Percentiles rank a stretch among this genome's conserved stretches.
phyloP scores from a whole-genome alignment of 2,888 invertebrate genomes.

The Eilema griseolum region DNA sequence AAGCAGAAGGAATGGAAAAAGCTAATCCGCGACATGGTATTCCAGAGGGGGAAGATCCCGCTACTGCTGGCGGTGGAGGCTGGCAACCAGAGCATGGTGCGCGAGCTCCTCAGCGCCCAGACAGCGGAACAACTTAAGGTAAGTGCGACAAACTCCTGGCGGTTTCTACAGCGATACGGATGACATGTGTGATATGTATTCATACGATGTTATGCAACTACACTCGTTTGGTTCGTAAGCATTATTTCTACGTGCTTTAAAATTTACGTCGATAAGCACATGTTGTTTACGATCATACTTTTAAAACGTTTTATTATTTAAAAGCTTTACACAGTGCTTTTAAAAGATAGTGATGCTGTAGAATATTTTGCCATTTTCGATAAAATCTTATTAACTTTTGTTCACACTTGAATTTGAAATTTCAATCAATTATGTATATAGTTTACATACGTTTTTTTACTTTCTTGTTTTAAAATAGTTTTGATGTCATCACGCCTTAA shows the following conservation, averaged over 20 bases:
- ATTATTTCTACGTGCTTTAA: constrained; percentile 15
- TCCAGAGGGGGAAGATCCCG: constrained; percentile 97
- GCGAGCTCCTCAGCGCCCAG: constrained; percentile 95
- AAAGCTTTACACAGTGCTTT: constrained; percentile 4
- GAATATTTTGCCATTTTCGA: constrained; percentile 2
- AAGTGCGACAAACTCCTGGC: constrained; percentile 47
- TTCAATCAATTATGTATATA: constrained; percentile 1
- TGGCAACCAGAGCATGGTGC: constrained; percentile 97
- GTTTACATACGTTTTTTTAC: background rate
- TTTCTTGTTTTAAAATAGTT: background rate
- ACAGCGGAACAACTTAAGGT: constrained; percentile 95
- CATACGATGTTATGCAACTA: constrained; percentile 38
- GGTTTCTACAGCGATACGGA: constrained; percentile 14
- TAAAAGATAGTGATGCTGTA: background rate
- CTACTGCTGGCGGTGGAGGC: constrained; percentile 97
- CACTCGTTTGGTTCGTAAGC: constrained; percentile 20
- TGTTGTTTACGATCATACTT: background rate
- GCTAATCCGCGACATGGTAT: constrained; percentile 87
- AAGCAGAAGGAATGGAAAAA: constrained; percentile 86
- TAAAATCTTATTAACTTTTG: background rate
- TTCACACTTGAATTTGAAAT: background rate
- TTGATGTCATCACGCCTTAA: background rate
- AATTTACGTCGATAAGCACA: background rate
- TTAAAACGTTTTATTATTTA: background rate
- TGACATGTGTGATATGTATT: constrained; percentile 16